A percentile compares a stretch with the other conserved stretches of the same genome.
These are phyloP conservation scores for Protula sp. DNA, from an alignment of 2,888 invertebrate species.

Conservation along the genomic window DNA sequence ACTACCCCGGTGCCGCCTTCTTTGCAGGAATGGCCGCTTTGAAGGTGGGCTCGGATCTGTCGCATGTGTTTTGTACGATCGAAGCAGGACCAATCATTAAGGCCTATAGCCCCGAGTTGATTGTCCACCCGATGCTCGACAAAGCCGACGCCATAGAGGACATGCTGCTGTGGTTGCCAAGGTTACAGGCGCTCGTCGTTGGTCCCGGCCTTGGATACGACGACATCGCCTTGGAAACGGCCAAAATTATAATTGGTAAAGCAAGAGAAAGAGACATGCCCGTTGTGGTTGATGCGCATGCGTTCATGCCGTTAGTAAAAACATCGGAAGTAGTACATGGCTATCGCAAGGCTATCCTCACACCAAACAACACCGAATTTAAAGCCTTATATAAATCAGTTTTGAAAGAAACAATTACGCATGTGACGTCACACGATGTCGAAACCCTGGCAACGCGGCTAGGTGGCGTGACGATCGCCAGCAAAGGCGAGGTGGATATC, in stretches of 20 bases:
- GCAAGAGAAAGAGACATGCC: slow-evolving; percentile 63
- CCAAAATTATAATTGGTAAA: slow-evolving; percentile 62
- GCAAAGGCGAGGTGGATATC: slow-evolving; percentile 68
- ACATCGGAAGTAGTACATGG: slow-evolving; percentile 65
- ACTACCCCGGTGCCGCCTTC: slow-evolving; percentile 97
- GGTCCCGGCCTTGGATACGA: slow-evolving; percentile 90
- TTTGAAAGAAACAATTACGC: not conserved
- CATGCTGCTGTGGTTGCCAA: slow-evolving; percentile 74
- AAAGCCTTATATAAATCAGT: no score
- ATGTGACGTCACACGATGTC: not conserved
- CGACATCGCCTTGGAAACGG: slow-evolving; percentile 60
- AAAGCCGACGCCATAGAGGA: slow-evolving; percentile 57
- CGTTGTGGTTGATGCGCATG: slow-evolving; percentile 86
- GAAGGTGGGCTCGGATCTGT: slow-evolving; percentile 74
- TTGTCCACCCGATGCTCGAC: slow-evolving; percentile 81
- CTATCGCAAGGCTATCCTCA: slow-evolving; percentile 71
- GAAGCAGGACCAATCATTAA: slow-evolving; percentile 87
- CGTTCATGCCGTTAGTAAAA: slow-evolving; percentile 69
- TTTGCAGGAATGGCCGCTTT: slow-evolving; percentile 88
- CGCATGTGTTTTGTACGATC: slow-evolving; percentile 84
- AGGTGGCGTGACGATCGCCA: slow-evolving; percentile 62
- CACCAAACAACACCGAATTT: slow-evolving; percentile 89
- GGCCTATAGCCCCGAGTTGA: slow-evolving; percentile 92
- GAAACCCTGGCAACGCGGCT: slow-evolving; percentile 29
- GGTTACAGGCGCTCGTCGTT: slow-evolving; percentile 80